Base-by-base conservation (phyloP, 2,888 invertebrate species). In the Aleiodes testaceus region DNA sequence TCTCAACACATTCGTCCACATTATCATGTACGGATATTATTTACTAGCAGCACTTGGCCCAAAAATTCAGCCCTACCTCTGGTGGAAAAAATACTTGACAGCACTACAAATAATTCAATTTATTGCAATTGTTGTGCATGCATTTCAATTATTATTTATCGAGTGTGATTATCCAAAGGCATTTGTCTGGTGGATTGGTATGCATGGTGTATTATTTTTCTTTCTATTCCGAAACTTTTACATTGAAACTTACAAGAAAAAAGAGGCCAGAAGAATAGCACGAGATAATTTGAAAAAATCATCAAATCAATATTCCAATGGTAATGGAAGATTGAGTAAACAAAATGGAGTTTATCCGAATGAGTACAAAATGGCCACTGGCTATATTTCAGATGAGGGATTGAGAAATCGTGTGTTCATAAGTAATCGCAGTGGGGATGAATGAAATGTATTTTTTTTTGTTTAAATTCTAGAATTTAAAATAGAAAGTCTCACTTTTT, bases 81-180 rank as follows among this genome's bases (percentile, higher is more conserved):
- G 97, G 97, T 97, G 97, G 97, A 97, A 97, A 90, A 95, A 94
- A 84, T 97, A 97, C 87, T 90, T 98, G 83, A 97, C 97, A 9
- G 91, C 93, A 7, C 88, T 97, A 79, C 97, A 98, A 89, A 97
- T 98, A 93, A 92, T 94, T 20, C 97, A 98, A 88, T 98, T 98
- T 84, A 91, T 97, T 59, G 85, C 93, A 73, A 96, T 97, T 45
- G 94, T 97, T 91, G 80, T 94, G 5, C 97, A 97, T 88, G 95
- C 96, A 50, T 49, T 95, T 92, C 95, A 96, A 86, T 90, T 97
- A 69, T 89, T 97, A 78, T 94, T 96, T 90, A 91, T 92, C 79
- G 95, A 96, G 66, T 98, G 97, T 90, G 92, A 95, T 86, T 97
- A 96, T 87, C 97, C 97, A 0, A 92, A 93, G 70, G 93, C 93